Conservation (phyloP, 2,113 vertebrate genomes). For the Desmodus rotundus region DNA sequence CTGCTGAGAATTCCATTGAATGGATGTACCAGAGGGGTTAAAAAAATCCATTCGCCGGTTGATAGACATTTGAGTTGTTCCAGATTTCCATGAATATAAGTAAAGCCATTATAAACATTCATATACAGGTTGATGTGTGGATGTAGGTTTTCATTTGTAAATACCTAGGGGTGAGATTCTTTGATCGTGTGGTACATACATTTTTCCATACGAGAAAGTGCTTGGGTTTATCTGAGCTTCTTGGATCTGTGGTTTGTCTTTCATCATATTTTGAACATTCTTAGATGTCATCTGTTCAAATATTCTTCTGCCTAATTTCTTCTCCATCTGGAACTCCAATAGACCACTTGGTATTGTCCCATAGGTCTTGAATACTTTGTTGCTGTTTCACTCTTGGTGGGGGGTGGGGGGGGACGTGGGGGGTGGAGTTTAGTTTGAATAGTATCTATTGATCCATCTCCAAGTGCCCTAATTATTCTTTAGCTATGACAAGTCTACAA, state of each 20-base stretch:
- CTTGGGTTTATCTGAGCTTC: background rate
- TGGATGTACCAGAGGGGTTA: background rate
- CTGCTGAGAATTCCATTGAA: background rate
- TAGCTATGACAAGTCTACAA: background rate
- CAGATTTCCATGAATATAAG: background rate
- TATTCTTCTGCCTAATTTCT: background rate
- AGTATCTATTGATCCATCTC: background rate
- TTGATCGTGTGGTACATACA: background rate
- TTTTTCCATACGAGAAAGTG: background rate
- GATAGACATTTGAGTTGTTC: conserved; percentile 1
- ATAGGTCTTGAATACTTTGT: background rate
- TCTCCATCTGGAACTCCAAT: background rate
- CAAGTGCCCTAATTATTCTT: background rate
- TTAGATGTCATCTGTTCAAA: background rate
- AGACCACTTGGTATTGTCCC: background rate
- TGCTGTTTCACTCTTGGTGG: background rate
- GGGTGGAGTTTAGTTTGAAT: background rate
- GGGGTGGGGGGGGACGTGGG: too few relatives aligned
- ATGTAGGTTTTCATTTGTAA: background rate
- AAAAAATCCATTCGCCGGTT: background rate
- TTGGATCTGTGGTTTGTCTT: background rate
- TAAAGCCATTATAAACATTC: background rate
- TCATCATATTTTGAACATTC: background rate
- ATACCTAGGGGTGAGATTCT: background rate
- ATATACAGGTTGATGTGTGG: background rate